phyloP scores from a whole-genome alignment of 2,113 vertebrate species.

The Stigmatopora argus region DNA sequence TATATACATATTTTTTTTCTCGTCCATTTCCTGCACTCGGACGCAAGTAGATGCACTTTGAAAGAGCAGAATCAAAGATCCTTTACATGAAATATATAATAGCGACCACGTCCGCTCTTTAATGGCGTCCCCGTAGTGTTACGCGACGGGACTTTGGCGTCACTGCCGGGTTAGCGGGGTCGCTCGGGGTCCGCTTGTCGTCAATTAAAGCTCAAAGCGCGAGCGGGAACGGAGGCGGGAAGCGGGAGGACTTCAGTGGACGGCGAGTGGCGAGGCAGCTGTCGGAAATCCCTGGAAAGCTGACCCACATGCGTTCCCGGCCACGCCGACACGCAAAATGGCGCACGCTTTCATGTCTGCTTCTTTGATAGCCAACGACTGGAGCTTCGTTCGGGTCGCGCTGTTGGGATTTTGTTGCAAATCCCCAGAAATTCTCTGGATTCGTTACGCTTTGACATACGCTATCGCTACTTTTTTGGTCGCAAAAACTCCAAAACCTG shows the following conservation, averaged over 20 bases:
- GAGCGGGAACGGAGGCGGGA: background rate
- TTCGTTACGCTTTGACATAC: no score
- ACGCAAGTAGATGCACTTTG: background rate
- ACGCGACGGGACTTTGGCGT: background rate
- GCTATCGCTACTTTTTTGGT: no score
- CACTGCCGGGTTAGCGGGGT: background rate
- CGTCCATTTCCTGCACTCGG: background rate
- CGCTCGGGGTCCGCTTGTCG: background rate
- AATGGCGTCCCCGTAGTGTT: constrained; percentile 6
- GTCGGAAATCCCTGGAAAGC: constrained; percentile 33
- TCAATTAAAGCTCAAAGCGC: constrained; percentile 1
- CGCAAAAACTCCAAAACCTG: no score
- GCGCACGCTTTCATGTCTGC: constrained; percentile 5
- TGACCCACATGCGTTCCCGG: constrained; percentile 38
- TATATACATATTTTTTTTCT: background rate
- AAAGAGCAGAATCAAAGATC: background rate
- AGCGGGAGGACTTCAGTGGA: background rate
- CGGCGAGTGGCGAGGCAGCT: constrained; percentile 25
- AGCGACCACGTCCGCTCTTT: background rate
- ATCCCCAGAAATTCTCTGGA: no score
- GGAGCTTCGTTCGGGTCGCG: background rate
- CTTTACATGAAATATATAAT: background rate
- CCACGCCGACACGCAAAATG: constrained; percentile 29
- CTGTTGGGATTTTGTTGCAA: no score
- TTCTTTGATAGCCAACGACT: background rate